A percentile compares a stretch with the other conserved stretches of the same genome.
These are phyloP conservation scores for Circaetus cinerascens DNA, from an alignment of 2,113 vertebrate species.

Conservation along the genomic window DNA sequence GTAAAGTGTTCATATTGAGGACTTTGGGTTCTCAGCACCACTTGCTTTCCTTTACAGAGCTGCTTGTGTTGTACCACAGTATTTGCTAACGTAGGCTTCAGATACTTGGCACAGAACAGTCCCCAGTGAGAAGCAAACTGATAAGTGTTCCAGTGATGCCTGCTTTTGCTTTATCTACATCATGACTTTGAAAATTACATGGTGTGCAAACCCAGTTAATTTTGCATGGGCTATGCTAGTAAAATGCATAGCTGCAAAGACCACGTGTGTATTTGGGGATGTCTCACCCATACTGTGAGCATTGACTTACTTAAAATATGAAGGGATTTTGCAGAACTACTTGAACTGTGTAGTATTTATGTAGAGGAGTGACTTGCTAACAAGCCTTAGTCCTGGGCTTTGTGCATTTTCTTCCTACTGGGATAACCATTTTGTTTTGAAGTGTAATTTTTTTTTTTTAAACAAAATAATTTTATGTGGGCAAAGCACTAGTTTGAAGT, in stretches of 20 bases:
- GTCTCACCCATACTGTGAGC: not conserved
- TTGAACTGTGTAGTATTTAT: not conserved
- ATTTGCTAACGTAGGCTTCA: not conserved
- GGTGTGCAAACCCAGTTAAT: not conserved
- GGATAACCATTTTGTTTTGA: not conserved
- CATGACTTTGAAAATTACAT: not conserved
- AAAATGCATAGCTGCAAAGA: not conserved
- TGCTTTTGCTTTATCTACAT: not conserved
- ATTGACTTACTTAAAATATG: not conserved
- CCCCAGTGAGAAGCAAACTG: not conserved
- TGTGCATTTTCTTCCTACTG: not conserved
- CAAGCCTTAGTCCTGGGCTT: not conserved
- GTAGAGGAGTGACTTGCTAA: not conserved
- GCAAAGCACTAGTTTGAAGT: not conserved
- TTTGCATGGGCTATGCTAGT: not conserved
- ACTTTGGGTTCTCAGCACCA: not conserved
- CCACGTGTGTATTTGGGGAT: not conserved
- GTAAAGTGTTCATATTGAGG: not conserved
- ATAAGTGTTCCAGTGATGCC: not conserved
- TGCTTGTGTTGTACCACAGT: not conserved
- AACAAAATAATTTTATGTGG: not conserved
- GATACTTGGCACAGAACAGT: not conserved
- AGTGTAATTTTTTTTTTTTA: not conserved
- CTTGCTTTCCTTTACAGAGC: not conserved
- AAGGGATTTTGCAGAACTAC: not conserved